Conservation (phyloP, 2,888 invertebrate genomes). For the Eurois occulta region DNA sequence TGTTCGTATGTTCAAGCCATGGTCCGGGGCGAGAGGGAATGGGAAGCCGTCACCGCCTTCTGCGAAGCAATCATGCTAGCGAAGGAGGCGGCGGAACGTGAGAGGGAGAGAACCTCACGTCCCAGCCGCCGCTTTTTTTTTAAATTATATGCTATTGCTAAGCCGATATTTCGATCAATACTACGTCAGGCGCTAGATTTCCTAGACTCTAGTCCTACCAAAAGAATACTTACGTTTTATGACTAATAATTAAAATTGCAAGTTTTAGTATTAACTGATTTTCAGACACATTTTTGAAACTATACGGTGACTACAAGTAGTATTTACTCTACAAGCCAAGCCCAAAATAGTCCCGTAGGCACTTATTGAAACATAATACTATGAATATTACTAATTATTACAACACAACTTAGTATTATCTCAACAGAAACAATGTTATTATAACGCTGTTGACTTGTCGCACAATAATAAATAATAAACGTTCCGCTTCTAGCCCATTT, state of each 20-base stretch:
- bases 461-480: conserved; percentile 33
- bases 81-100: too few relatives aligned
- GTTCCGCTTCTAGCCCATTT: conserved; percentile 21
- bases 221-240: neutral
- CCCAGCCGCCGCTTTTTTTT: too few relatives aligned
- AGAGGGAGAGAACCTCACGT: too few relatives aligned
- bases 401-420: conserved; percentile 10
- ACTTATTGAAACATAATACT: neutral
- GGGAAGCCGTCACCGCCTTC: too few relatives aligned
- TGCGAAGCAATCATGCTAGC: too few relatives aligned
- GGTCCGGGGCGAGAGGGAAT: too few relatives aligned
- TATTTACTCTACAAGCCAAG: neutral
- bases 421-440: conserved; percentile 34
- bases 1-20: too few relatives aligned
- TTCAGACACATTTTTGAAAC: neutral
- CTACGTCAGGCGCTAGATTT: neutral
- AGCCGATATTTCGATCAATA: neutral
- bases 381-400: conserved; percentile 6
- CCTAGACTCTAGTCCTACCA: neutral
- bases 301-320: neutral
- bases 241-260: neutral
- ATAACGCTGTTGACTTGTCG: conserved; percentile 25
- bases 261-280: neutral
- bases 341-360: too few relatives aligned
- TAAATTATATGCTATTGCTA: too few relatives aligned